These are phyloP conservation scores for Xiphorhynchus erythropygius DNA, from an alignment of 2,797 vertebrate genomes.

Conservation along the genomic window DNA sequence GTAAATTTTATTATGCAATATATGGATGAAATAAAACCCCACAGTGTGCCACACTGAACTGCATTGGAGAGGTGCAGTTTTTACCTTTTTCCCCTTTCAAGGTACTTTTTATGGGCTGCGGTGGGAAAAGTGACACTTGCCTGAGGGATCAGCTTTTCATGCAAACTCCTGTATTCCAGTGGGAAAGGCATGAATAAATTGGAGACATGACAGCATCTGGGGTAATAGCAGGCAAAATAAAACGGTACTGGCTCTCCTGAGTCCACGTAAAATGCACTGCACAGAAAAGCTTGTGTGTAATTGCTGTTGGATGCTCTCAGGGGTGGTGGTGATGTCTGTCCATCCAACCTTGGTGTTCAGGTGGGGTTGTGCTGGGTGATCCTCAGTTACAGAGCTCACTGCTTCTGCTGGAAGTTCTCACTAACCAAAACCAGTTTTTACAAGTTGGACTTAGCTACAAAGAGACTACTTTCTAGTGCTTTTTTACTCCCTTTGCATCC, in stretches of 20 bases:
- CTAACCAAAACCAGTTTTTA: background rate
- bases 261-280: background rate
- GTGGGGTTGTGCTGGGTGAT: background rate
- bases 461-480: background rate
- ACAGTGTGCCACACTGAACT: rapidly evolving
- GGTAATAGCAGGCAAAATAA: background rate
- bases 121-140: background rate
- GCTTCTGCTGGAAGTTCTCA: background rate
- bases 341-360: background rate
- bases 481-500: background rate
- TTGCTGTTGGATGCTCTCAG: background rate
- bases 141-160: background rate
- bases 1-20: background rate
- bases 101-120: background rate
- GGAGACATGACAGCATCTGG: background rate
- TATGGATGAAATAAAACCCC: background rate
- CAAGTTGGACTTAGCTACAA: background rate
- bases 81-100: background rate
- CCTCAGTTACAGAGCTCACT: background rate
- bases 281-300: background rate
- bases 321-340: background rate
- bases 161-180: background rate
- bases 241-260: background rate
- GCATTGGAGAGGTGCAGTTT: background rate
- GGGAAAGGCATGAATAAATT: background rate